Conservation (phyloP, 1,140 invertebrate species). For the Drosophila obscura region DNA sequence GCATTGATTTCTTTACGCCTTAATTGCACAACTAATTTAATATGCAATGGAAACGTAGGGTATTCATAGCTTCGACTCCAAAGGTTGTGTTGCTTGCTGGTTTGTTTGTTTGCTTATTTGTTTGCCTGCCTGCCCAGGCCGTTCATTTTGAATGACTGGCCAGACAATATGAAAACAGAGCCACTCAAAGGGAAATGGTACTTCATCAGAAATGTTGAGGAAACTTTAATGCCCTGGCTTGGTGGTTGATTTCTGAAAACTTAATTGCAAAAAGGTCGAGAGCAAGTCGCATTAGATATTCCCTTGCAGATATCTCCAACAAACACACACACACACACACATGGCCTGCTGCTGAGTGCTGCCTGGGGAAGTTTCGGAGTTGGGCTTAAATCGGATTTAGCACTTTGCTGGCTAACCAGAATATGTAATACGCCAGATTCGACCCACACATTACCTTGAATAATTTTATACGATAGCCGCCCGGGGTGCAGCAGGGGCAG, state of each 20-base stretch:
- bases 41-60: no score
- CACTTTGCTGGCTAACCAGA: constrained; percentile 66
- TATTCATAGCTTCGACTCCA: no score
- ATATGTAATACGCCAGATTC: constrained; percentile 43
- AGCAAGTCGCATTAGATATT: constrained; percentile 53
- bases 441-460: constrained; percentile 56
- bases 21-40: no score
- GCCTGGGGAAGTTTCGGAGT: constrained; percentile 17
- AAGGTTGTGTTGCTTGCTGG: neutral
- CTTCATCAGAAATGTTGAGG: constrained; percentile 41
- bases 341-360: constrained; percentile 6
- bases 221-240: constrained; percentile 33
- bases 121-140: neutral
- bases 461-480: constrained; percentile 54
- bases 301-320: constrained; percentile 34
- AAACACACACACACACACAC: neutral
- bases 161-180: constrained; percentile 19
- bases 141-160: constrained; percentile 1
- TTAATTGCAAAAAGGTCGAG: constrained; percentile 55
- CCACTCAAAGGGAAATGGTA: constrained; percentile 3
- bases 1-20: no score
- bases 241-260: constrained; percentile 50
- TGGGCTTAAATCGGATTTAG: constrained; percentile 72
- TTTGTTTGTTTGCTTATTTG: constrained; percentile 9
- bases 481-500: constrained; percentile 12